Evolutionary conservation across 2,888 invertebrate species (phyloP).

Genomic region (Archaeoteleia sp.): DNA sequence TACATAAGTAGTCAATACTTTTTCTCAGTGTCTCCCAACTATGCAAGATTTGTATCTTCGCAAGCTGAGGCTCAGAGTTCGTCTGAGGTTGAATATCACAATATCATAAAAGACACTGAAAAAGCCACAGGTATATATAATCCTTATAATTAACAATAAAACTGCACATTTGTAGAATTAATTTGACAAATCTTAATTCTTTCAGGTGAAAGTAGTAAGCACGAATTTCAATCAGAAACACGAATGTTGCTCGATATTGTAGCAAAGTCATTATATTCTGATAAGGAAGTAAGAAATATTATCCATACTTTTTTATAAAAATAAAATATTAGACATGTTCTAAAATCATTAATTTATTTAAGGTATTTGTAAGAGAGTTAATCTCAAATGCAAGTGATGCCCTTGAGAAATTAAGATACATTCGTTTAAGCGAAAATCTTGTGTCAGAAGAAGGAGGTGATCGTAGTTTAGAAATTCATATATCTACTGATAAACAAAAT

Average conservation of each 20-base stretch:
- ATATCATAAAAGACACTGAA: conserved; percentile 80
- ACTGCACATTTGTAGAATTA: not conserved
- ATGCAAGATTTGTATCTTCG: conserved; percentile 61
- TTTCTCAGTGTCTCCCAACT: conserved; percentile 49
- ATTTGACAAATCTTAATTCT: conserved; percentile 19
- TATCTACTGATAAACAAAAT: conserved; percentile 90
- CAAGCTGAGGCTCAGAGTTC: conserved; percentile 67
- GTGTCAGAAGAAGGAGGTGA: conserved; percentile 78
- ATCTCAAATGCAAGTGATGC: conserved; percentile 99
- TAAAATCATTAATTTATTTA: conserved; percentile 11
- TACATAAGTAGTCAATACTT: conserved; percentile 5
- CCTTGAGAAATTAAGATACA: conserved; percentile 93
- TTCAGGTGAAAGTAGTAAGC: conserved; percentile 80
- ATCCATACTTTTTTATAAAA: conserved; percentile 6
- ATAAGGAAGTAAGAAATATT: conserved; percentile 94
- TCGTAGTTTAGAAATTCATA: conserved; percentile 88
- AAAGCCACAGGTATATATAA: conserved; percentile 76
- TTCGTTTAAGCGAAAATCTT: conserved; percentile 78
- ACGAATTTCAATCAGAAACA: conserved; percentile 98
- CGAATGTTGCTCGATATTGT: conserved; percentile 96
- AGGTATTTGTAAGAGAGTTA: conserved; percentile 96
- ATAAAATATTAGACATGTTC: not conserved
- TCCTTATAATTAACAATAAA: not conserved
- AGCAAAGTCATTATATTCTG: conserved; percentile 96
- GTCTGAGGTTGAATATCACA: conserved; percentile 76